phyloP scores from a whole-genome alignment of 2,113 vertebrate species.

The Sardina pilchardus region DNA sequence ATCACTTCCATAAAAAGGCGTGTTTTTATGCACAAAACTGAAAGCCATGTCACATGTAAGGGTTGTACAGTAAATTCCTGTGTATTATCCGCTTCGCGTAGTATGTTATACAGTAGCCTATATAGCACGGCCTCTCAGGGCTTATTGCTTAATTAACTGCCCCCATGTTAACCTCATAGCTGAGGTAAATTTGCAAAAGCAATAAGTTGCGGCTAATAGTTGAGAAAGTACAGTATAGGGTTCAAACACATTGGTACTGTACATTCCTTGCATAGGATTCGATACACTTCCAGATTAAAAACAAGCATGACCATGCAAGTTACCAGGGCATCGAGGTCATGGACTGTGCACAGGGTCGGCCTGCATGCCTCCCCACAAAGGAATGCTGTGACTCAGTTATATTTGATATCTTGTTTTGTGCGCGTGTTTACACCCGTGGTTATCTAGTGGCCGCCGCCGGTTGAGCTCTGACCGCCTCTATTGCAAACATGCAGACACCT shows the following conservation, averaged over 20 bases:
- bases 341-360: not conserved
- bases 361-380: not conserved
- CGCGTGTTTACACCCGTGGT: slow-evolving; percentile 23
- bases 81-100: too few species aligned
- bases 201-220: too few species aligned
- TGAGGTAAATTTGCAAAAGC: too few species aligned
- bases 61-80: too few species aligned
- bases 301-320: not conserved
- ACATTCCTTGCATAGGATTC: too few species aligned
- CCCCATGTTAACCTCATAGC: too few species aligned
- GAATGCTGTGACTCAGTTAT: slow-evolving; percentile 20
- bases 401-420: slow-evolving; percentile 22
- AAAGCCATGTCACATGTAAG: not conserved
- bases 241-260: too few species aligned
- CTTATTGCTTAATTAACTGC: too few species aligned
- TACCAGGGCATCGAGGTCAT: not conserved
- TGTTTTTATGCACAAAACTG: not conserved
- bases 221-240: too few species aligned
- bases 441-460: not conserved
- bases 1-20: too few species aligned
- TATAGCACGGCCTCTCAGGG: too few species aligned
- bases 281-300: not conserved
- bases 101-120: too few species aligned
- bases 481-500: not conserved
- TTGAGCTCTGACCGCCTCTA: not conserved